Percentiles rank a stretch among this genome's conserved stretches.
phyloP scores from a whole-genome alignment of 2,888 invertebrate species.

The Eulithis testata region DNA sequence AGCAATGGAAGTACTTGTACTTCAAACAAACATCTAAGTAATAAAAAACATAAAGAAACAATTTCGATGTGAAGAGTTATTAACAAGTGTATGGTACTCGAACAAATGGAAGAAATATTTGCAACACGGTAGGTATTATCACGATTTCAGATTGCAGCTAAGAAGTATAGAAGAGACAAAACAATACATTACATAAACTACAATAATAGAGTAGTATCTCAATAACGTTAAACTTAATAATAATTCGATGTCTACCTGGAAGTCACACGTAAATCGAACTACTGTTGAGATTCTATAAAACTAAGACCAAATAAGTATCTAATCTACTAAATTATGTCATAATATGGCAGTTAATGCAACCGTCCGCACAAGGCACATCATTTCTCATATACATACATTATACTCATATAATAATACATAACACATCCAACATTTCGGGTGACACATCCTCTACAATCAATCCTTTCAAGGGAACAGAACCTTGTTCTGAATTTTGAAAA shows the following conservation, averaged over 20 bases:
- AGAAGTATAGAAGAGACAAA: slow-evolving; percentile 61
- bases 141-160: slow-evolving; percentile 40
- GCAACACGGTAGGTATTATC: slow-evolving; percentile 51
- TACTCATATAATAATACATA: slow-evolving; percentile 28
- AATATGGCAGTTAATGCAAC: slow-evolving; percentile 84
- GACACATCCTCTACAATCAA: slow-evolving; percentile 62
- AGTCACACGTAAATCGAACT: slow-evolving; percentile 74
- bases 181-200: slow-evolving; percentile 59
- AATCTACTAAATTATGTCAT: slow-evolving; percentile 77
- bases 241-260: slow-evolving; percentile 77
- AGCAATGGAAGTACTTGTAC: slow-evolving; percentile 70
- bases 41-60: slow-evolving; percentile 58
- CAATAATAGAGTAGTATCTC: slow-evolving; percentile 52
- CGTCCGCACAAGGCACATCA: slow-evolving; percentile 77
- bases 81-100: slow-evolving; percentile 72
- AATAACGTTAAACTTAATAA: slow-evolving; percentile 67
- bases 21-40: slow-evolving; percentile 52
- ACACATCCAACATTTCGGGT: slow-evolving; percentile 54
- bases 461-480: slow-evolving; percentile 65
- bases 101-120: slow-evolving; percentile 61
- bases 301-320: slow-evolving; percentile 73
- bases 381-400: slow-evolving; percentile 46
- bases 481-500: slow-evolving; percentile 74
- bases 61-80: slow-evolving; percentile 70
- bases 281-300: slow-evolving; percentile 69